phyloP scores from a whole-genome alignment of 2,888 invertebrate species.

The Metalampra italica region DNA sequence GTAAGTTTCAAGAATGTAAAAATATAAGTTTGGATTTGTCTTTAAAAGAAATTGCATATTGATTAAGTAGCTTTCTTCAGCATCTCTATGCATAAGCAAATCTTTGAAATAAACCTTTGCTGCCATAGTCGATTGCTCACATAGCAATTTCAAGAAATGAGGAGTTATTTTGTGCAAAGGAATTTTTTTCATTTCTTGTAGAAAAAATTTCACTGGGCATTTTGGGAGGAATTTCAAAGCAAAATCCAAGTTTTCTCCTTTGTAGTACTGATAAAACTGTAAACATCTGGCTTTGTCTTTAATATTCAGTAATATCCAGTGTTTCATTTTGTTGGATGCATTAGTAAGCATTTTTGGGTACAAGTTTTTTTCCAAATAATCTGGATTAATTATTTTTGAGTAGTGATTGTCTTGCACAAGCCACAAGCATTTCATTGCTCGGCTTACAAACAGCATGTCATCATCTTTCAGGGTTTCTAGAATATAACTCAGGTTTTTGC shows the following conservation, averaged over 20 bases:
- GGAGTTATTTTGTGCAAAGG: slow-evolving; percentile 33
- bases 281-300: slow-evolving; percentile 34
- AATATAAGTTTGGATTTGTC: slow-evolving; percentile 23
- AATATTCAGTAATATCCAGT: slow-evolving; percentile 37
- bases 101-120: slow-evolving; percentile 40
- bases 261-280: slow-evolving; percentile 46
- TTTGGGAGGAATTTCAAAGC: slow-evolving; percentile 41
- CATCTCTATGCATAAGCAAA: slow-evolving; percentile 23
- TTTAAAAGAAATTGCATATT: slow-evolving; percentile 40
- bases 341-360: slow-evolving; percentile 49
- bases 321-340: slow-evolving; percentile 45
- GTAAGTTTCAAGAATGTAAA: slow-evolving; percentile 25
- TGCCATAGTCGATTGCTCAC: slow-evolving; percentile 36
- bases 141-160: slow-evolving; percentile 37
- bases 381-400: slow-evolving; percentile 40
- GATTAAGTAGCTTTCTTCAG: slow-evolving; percentile 25
- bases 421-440: slow-evolving; percentile 50
- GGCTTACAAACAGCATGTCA: slow-evolving; percentile 54
- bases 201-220: slow-evolving; percentile 38
- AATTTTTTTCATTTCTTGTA: slow-evolving; percentile 27
- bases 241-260: slow-evolving; percentile 24
- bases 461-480: slow-evolving; percentile 42
- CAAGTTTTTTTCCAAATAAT: slow-evolving; percentile 40
- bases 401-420: slow-evolving; percentile 32
- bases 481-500: slow-evolving; percentile 41